A percentile compares a stretch with the other conserved stretches of the same genome.
Evolutionary conservation across 1,140 invertebrate genomes (phyloP).

Genomic region (Brachionus sp.): DNA sequence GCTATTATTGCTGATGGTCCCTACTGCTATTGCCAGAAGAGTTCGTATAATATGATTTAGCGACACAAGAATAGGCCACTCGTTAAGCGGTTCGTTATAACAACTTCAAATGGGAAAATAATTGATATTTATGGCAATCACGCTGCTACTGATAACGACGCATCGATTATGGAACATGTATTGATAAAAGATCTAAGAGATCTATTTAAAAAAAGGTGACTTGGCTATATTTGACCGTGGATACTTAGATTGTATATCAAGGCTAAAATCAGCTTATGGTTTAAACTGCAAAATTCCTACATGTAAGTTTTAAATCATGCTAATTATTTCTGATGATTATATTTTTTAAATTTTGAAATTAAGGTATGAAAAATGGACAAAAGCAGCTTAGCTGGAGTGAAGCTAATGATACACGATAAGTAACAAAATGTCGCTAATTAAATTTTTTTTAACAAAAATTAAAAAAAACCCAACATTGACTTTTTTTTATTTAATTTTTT

Average conservation of each 20-base stretch:
- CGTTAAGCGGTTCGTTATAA: neutral
- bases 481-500: too few relatives aligned
- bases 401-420: neutral
- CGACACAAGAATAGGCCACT: neutral
- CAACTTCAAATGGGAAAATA: neutral
- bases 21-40: slow-evolving; percentile 9
- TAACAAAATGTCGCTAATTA: neutral
- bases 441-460: too few relatives aligned
- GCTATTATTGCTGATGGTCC: neutral
- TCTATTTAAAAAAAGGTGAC: slow-evolving; percentile 3
- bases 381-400: neutral
- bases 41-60: neutral
- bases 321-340: neutral
- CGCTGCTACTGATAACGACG: neutral
- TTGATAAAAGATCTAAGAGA: slow-evolving; percentile 11
- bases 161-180: slow-evolving; percentile 4
- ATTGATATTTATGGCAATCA: too few relatives aligned
- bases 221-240: neutral
- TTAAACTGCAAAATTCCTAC: slow-evolving; percentile 1
- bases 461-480: too few relatives aligned
- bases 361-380: neutral
- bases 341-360: neutral
- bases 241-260: neutral
- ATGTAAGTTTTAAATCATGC: slow-evolving; percentile 6
- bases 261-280: neutral